Evolutionary conservation across 2,113 vertebrate genomes (phyloP), one percentile per base, ranked within the genome.

Genomic region (Lates calcarifer): DNA sequence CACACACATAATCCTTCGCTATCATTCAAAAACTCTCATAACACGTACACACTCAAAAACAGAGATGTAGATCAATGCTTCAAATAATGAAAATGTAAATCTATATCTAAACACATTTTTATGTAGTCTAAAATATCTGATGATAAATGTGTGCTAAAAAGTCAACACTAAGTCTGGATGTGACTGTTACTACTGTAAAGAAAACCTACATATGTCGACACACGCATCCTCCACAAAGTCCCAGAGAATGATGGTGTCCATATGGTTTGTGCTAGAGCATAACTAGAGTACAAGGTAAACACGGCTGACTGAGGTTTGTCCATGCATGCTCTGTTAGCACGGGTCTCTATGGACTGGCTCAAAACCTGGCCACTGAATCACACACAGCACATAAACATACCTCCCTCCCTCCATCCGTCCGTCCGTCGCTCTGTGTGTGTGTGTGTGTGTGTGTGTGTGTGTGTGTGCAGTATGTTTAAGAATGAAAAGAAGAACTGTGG

Each of bases 331-430:
- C 88, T 81, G 78, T 79, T 77, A 79, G 82, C 84, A 67, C 10
- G n/a, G 53, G 85, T 90, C 89, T 91, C 91, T 28, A 53, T 29
- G 86, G 91, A 90, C 81, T 26, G 51, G 72, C 89, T 91, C 79
- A 87, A 89, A 93, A 93, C 84, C 87, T 93, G 91, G 89, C 89
- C 81, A 79, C 78, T 35, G 72, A 89, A 90, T 90, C 90, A 90
- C 85, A 86, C 73, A 55, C 55, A 43, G 73, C 74, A 56, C 76
- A 83, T 78, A 77, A 64, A 84, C 75, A 84, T 65, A 82, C 63
- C 81, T 74, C 62, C 73, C 58, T 76, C 65, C 66, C 49, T 58
- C 14, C n/a, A 35, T 62, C 26, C 70, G 71, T 69, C 47, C 71
- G 47, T 74, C 62, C 57, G 63, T 58, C 13, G 39, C 35, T 66